Base-by-base conservation (phyloP, 2,888 invertebrate genomes). In the Agrypnus murinus region DNA sequence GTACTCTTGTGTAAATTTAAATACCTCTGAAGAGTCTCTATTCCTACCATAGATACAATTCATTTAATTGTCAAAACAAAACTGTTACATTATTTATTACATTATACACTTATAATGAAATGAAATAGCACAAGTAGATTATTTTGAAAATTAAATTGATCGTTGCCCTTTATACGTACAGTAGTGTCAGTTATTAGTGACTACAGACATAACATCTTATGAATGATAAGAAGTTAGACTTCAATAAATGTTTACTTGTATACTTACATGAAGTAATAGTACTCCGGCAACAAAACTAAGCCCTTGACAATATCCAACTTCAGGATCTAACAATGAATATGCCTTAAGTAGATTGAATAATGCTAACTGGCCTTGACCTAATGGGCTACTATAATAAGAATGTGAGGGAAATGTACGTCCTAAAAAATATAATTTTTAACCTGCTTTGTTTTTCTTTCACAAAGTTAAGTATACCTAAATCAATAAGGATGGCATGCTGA, bases 301-400 rank as follows among this genome's bases (percentile, higher is more conserved):
- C 0, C 98, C 98, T 86, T 99, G 98, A 77, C 98, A 98, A 85
- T 98, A 98, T 0, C 97, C 98, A 0, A 99, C 94, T 81, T 98
- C 96, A 0, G 94, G 93, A 84, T 99, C 98, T 38, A 98, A 86
- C 25, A 98, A 87, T 0, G 98, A 98, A 84, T 98, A 98, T 0
- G 98, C 98, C 85, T 99, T 99, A 31, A 99, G 87, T 15, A 98
- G 87, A 87, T 98, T 98, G 85, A 97, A 99, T 2, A 99, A 86
- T 0, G 97, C 94, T 73, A 98, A 85, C 82, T 98, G 98, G 0
- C 98, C 98, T 0, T 96, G 93, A 0, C 98, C 98, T 40, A 98
- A 85, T 0, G 97, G 94, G 66, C 95, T 94, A 73, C 95, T 93
- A 86, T 95, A 99, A 86, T 96, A 98, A 0, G 95, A 93, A 84